A percentile compares a stretch with the other conserved stretches of the same genome.
Evolutionary conservation across 2,113 vertebrate species (phyloP).

Genomic region (Patagioenas fasciata): DNA sequence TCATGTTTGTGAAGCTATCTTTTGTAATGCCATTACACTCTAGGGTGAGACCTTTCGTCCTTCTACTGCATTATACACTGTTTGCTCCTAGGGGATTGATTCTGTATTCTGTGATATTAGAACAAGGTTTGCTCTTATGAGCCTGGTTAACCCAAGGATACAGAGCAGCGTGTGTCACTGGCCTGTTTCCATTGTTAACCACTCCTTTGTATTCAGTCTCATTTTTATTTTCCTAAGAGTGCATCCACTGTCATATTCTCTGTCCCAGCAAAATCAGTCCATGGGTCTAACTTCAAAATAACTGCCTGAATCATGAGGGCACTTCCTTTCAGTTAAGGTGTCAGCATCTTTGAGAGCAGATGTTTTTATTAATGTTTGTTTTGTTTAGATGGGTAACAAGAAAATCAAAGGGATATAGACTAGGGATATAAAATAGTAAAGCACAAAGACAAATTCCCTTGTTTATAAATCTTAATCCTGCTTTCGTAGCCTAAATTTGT

Average conservation of each 20-base stretch:
- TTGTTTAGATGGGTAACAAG: background rate
- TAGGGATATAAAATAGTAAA: background rate
- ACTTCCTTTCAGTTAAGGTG: background rate
- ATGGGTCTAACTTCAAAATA: background rate
- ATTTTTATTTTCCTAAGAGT: background rate
- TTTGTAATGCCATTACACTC: background rate
- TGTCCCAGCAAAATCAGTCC: background rate
- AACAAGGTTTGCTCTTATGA: background rate
- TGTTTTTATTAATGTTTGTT: background rate
- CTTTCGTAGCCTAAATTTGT: background rate
- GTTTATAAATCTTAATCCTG: background rate
- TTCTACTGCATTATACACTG: background rate
- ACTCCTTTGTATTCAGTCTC: background rate
- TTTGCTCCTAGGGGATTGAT: background rate
- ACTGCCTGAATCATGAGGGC: background rate
- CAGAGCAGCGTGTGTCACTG: background rate
- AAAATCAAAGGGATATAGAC: background rate
- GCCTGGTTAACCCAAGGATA: background rate
- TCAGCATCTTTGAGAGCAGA: background rate
- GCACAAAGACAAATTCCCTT: background rate
- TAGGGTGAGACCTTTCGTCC: background rate
- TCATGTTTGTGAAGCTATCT: fast-evolving
- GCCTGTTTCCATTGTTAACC: background rate
- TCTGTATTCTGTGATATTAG: background rate
- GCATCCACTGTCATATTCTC: background rate